Evolutionary conservation across 2,113 vertebrate species (phyloP).

Genomic region (Eretmochelys imbricata): DNA sequence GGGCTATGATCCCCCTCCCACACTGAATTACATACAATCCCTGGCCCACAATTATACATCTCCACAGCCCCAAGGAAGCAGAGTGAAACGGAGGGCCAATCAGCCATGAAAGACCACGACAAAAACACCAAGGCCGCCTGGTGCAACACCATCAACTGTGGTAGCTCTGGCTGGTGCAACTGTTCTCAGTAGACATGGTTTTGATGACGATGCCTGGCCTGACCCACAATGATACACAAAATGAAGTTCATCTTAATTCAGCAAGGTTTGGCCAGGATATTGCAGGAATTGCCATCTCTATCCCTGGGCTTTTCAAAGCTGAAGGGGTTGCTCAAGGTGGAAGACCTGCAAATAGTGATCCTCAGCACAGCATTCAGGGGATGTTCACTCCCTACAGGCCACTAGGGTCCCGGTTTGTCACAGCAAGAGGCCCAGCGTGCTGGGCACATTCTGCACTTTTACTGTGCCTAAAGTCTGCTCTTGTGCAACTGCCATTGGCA

Average conservation of each 20-base stretch:
- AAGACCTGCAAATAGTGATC: background rate
- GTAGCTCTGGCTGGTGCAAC: background rate
- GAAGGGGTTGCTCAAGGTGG: background rate
- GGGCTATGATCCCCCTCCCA: background rate
- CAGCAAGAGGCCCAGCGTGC: background rate
- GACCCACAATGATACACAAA: background rate
- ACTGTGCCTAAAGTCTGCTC: background rate
- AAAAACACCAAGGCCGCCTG: background rate
- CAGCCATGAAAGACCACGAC: background rate
- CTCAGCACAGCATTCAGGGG: background rate
- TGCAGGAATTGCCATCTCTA: background rate
- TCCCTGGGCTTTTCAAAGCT: background rate
- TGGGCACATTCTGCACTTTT: too few species aligned
- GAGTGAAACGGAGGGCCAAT: background rate
- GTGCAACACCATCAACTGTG: background rate
- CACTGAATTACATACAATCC: background rate
- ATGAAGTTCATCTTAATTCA: background rate
- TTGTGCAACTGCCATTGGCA: background rate
- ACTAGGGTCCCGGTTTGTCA: background rate
- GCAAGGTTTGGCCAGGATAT: background rate
- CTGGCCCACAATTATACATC: background rate
- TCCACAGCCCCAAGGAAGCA: background rate
- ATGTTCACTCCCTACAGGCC: background rate
- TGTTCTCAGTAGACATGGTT: background rate
- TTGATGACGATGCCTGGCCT: background rate